Evolutionary conservation across 2,888 invertebrate genomes (phyloP).

Genomic region (Melanophora roralis): DNA sequence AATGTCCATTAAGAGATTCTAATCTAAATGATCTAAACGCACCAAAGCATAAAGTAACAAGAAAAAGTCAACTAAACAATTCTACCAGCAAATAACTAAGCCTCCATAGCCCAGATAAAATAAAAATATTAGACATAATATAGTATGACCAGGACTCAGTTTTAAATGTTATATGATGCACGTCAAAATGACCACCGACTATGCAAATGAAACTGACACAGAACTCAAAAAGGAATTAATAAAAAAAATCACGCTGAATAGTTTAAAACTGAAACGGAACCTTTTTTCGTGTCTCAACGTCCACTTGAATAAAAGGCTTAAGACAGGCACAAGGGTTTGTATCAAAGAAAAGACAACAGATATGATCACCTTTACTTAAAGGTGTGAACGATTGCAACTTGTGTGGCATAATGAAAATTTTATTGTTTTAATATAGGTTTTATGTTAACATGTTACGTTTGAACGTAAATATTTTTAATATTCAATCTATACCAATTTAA

Average conservation of each 20-base stretch:
- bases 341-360: conserved; percentile 1
- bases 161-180: background rate
- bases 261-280: no score
- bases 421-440: conserved; percentile 17
- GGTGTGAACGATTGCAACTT: conserved; percentile 56
- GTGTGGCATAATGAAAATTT: conserved; percentile 46
- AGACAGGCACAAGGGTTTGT: no score
- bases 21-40: conserved; percentile 47
- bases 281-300: no score
- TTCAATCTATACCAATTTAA: no score
- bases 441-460: no score
- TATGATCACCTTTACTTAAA: conserved; percentile 26
- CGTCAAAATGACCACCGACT: conserved; percentile 56
- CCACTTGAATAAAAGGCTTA: no score
- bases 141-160: conserved; percentile 28
- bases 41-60: background rate
- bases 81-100: no score
- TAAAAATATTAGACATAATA: conserved; percentile 36
- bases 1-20: conserved; percentile 40
- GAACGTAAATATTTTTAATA: no score
- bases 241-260: no score
- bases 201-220: conserved; percentile 45
- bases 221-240: background rate
- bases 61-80: no score
- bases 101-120: no score